phyloP scores from a whole-genome alignment of 2,797 vertebrate genomes.

The Periparus ater region DNA sequence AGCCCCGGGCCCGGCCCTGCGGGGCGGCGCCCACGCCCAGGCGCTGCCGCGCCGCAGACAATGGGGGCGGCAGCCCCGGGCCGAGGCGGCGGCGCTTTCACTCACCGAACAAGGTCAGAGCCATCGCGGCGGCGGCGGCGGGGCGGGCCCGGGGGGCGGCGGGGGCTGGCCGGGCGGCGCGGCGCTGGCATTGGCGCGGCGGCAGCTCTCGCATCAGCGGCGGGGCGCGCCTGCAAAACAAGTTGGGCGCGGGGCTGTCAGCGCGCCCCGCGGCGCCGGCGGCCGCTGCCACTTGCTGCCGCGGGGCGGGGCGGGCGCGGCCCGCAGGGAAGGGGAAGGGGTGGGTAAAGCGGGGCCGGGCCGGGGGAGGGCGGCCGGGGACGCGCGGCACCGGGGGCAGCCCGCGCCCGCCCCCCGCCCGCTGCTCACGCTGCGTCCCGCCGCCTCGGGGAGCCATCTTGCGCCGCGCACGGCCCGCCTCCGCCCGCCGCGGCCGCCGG shows the following conservation, averaged over 20 bases:
- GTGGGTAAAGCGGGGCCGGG: too few species aligned
- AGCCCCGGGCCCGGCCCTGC: not conserved
- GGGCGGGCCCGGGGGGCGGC: slow-evolving; percentile 1
- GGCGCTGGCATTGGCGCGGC: not conserved
- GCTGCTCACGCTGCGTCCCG: slow-evolving; percentile 69
- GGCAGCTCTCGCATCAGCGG: slow-evolving; percentile 17
- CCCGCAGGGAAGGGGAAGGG: not conserved
- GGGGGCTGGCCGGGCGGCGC: not conserved
- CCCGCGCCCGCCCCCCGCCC: not conserved
- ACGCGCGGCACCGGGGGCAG: not conserved
- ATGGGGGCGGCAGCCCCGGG: slow-evolving; percentile 64
- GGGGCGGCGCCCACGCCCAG: slow-evolving; percentile 68
- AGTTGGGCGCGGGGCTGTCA: slow-evolving; percentile 6
- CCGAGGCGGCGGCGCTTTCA: not conserved
- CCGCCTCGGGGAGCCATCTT: slow-evolving; percentile 71
- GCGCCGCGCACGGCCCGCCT: slow-evolving; percentile 45
- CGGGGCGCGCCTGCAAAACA: slow-evolving; percentile 32
- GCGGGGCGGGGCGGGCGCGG: not conserved
- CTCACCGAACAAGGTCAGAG: slow-evolving; percentile 79
- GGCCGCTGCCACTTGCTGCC: not conserved
- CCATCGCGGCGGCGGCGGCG: slow-evolving; percentile 62
- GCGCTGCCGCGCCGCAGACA: slow-evolving; percentile 72
- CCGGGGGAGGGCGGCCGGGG: too few species aligned
- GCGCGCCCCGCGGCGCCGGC: not conserved
- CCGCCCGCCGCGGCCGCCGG: slow-evolving; percentile 41